Evolutionary conservation across 2,888 invertebrate species (phyloP).

Genomic region (Dioctria rufipes): DNA sequence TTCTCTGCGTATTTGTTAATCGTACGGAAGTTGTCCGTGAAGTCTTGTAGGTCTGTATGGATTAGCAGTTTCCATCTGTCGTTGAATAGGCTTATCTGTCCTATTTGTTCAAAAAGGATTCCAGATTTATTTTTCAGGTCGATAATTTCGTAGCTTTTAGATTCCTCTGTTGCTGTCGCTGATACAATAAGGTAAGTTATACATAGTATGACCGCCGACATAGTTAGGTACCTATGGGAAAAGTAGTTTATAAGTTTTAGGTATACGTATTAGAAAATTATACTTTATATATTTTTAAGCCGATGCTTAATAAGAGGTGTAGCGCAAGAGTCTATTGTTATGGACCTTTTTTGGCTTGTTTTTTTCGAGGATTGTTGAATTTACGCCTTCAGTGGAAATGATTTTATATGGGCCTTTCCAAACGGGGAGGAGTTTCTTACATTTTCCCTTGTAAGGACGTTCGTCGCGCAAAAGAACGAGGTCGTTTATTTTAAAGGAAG

Average conservation of each 20-base stretch:
- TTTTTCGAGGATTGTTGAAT: not conserved
- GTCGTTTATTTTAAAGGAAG: no score
- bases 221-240: not conserved
- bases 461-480: no score
- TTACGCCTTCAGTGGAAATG: not conserved
- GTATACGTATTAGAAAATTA: not conserved
- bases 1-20: not conserved
- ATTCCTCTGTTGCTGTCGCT: no score
- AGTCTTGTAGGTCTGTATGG: constrained; percentile 6
- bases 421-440: no score
- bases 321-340: not conserved
- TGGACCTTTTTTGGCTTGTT: not conserved
- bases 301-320: not conserved
- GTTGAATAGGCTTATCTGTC: not conserved
- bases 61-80: not conserved
- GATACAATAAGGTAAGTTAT: not conserved
- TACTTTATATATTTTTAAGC: not conserved
- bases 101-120: not conserved
- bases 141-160: no score
- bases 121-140: not conserved
- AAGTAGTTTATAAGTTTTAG: not conserved
- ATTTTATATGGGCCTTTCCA: no score
- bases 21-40: not conserved
- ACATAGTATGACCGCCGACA: not conserved
- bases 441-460: no score